phyloP scores from a whole-genome alignment of 2,888 invertebrate species.

The Malthinus seriepunctatus region DNA sequence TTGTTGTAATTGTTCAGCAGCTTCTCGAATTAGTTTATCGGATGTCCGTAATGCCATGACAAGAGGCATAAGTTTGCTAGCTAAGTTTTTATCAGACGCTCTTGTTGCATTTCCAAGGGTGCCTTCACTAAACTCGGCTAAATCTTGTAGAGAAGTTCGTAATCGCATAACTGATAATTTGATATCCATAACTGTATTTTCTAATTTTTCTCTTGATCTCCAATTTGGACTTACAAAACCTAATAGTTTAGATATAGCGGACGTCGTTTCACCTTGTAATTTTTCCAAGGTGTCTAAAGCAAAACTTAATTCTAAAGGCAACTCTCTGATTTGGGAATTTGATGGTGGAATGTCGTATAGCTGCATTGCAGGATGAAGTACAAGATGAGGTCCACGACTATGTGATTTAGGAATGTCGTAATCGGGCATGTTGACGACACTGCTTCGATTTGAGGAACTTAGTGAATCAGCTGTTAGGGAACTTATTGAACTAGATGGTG shows the following conservation, averaged over 20 bases:
- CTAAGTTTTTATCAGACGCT: constrained; percentile 75
- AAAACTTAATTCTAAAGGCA: constrained; percentile 74
- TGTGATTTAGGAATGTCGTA: constrained; percentile 70
- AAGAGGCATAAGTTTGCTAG: constrained; percentile 74
- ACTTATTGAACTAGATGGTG: constrained; percentile 70
- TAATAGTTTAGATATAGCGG: constrained; percentile 76
- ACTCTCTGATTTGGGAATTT: constrained; percentile 58
- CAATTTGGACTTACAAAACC: constrained; percentile 81
- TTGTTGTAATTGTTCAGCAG: constrained; percentile 72
- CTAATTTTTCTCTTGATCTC: constrained; percentile 79
- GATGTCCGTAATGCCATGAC: constrained; percentile 81
- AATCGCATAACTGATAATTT: constrained; percentile 79
- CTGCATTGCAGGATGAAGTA: constrained; percentile 41
- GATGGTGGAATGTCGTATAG: constrained; percentile 64
- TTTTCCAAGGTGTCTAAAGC: constrained; percentile 76
- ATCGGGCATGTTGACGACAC: constrained; percentile 61
- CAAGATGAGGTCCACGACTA: constrained; percentile 47
- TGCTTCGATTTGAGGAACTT: constrained; percentile 57
- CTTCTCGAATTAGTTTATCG: constrained; percentile 77
- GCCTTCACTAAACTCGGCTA: constrained; percentile 87
- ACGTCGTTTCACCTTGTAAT: constrained; percentile 78
- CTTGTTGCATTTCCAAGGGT: constrained; percentile 84
- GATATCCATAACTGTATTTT: constrained; percentile 79
- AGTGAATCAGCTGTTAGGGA: constrained; percentile 66
- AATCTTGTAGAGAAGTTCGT: constrained; percentile 80